Conservation (phyloP, 2,113 vertebrate genomes). For the Petaurus breviceps region DNA sequence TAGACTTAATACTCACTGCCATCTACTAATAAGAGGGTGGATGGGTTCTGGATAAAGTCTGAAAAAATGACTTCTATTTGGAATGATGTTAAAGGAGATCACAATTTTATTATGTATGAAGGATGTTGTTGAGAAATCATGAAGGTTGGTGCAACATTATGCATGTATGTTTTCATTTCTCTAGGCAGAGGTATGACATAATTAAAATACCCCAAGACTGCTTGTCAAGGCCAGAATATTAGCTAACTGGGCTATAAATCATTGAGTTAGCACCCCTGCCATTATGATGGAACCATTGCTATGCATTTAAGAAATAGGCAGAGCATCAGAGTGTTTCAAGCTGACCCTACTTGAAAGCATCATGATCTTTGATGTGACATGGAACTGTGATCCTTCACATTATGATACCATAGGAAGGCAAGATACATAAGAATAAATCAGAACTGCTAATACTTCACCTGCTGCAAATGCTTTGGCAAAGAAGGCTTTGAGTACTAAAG, state of each 20-base stretch:
- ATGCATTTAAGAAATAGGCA: neutral
- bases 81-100: neutral
- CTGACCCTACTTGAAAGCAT: neutral
- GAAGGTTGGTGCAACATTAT: neutral
- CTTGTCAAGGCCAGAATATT: neutral
- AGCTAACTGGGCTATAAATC: neutral
- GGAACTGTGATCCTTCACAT: neutral
- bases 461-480: neutral
- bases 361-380: neutral
- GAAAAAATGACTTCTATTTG: no score
- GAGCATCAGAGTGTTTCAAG: neutral
- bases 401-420: neutral
- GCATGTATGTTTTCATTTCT: neutral
- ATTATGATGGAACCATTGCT: neutral
- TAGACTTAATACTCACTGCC: neutral
- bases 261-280: no score
- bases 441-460: neutral
- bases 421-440: neutral
- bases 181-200: neutral
- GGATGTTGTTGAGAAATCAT: neutral
- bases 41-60: neutral
- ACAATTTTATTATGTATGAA: neutral
- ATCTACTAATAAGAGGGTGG: neutral
- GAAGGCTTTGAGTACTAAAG: neutral
- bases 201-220: neutral